These are phyloP conservation scores for Mesorhabditis belari DNA, from an alignment of 2,888 invertebrate genomes.

Conservation along the genomic window DNA sequence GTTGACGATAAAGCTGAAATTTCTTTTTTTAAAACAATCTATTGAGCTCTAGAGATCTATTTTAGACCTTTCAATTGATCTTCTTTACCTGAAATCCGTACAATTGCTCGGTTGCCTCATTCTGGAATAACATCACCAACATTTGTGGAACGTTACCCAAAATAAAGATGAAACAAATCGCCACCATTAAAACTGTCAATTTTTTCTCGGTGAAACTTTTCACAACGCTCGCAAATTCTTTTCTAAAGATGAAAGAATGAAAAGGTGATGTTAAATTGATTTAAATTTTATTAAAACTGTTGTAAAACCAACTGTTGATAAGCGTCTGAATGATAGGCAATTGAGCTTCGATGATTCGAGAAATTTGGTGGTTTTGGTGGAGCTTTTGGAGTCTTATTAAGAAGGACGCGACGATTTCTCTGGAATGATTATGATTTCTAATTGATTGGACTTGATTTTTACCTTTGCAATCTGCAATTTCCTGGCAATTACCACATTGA, in stretches of 20 bases:
- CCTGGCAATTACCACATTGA: constrained; percentile 43
- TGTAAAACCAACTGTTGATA: constrained; percentile 3
- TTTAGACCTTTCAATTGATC: background rate
- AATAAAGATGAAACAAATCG: constrained; percentile 48
- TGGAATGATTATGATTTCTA: constrained; percentile 2
- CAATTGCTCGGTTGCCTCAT: constrained; percentile 35
- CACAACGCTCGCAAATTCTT: constrained; percentile 24
- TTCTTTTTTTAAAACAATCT: background rate
- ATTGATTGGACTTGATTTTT: background rate
- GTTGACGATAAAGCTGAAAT: constrained; percentile 46
- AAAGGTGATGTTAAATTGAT: no score
- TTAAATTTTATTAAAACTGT: background rate
- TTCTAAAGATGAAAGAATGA: constrained; percentile 19
- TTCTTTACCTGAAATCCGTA: constrained; percentile 41
- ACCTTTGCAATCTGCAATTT: constrained; percentile 44
- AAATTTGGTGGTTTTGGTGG: constrained; percentile 1
- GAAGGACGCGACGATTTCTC: constrained; percentile 17
- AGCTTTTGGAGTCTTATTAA: background rate
- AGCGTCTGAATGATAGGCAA: background rate
- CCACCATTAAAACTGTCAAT: constrained; percentile 46
- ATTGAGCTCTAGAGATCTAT: background rate
- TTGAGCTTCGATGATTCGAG: background rate
- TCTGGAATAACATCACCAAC: constrained; percentile 47
- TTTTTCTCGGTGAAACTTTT: constrained; percentile 48
- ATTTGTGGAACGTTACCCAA: constrained; percentile 51